Evolutionary conservation across 2,113 vertebrate species (phyloP), one percentile per base, ranked within the genome.

Genomic region (Alethe diademata): DNA sequence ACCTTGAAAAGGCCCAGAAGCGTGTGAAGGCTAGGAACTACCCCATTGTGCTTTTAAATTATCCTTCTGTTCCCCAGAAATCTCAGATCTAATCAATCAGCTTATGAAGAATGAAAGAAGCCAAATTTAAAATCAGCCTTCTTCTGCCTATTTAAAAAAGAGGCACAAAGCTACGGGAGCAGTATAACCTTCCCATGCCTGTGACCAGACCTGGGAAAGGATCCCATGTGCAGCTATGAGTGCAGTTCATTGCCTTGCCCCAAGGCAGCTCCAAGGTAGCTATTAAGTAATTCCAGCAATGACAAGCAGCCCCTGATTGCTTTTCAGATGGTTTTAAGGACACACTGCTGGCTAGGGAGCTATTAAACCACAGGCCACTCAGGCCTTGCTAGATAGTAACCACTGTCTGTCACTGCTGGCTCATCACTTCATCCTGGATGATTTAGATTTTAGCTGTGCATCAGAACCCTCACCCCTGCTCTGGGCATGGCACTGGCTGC

Each of bases 81-180:
- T 42, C 85, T 94, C 90, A 69, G 28, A 42, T 36, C 58, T 93
- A 75, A 85, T 73, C 74, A 61, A 14, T 61, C 87, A 94, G 66
- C 19, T 90, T 73, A 76, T 28, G 66, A 88, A 88, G 45, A 82
- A 45, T 12, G 12, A 94, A 90, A 82, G 40, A 72, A 85, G 36
- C 28, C 53, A 91, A 95, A 81, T 53, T 64, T 65, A 70, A 42
- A 45, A 18, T 70, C 54, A 76, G 56, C 42, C 14, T 70, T 78
- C 69, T 92, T 76, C 60, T 67, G n/a, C 14, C 33, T 75, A 5
- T 43, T 60, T 61, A 40, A 74, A 87, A 62, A 56, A 74, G 56
- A 54, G 16, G 51, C 33, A 61, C 33, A 56, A 92, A 61, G 25
- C 2, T 75, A 33, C n/a, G 45, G 65, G 19, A 95, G 31, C 26